phyloP scores from a whole-genome alignment of 2,113 vertebrate genomes.

The Xiphophorus maculatus region DNA sequence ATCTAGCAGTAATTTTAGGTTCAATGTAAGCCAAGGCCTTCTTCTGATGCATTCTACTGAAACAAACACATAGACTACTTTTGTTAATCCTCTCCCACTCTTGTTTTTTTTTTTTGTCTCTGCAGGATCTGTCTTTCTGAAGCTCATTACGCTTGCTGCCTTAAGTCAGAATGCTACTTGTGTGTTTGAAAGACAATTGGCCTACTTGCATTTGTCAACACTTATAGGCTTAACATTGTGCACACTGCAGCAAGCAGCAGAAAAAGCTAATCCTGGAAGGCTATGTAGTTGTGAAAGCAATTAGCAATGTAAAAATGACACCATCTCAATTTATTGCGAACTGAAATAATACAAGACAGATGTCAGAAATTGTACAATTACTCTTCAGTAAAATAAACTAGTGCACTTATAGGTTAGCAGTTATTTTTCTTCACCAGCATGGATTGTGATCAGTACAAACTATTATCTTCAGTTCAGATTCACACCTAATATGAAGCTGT shows the following conservation, averaged over 20 bases:
- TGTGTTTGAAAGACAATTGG: constrained; percentile 36
- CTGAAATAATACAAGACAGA: constrained; percentile 29
- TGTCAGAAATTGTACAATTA: constrained; percentile 50
- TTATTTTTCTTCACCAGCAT: neutral
- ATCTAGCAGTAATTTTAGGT: constrained; percentile 53
- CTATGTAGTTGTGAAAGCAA: constrained; percentile 33
- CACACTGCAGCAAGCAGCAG: neutral
- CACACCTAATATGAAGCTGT: constrained; percentile 13
- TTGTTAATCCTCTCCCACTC: constrained; percentile 1
- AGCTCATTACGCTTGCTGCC: constrained; percentile 15
- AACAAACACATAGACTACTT: constrained; percentile 39
- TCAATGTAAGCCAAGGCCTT: constrained; percentile 72
- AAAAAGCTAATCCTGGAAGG: neutral
- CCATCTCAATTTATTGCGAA: constrained; percentile 13
- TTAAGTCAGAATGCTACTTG: neutral
- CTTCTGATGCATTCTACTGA: constrained; percentile 43
- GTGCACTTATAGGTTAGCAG: constrained; percentile 29
- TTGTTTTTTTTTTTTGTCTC: constrained; percentile 10
- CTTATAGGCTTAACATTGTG: constrained; percentile 13
- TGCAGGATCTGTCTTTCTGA: constrained; percentile 20
- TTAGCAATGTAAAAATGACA: constrained; percentile 39
- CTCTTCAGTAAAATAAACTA: constrained; percentile 20
- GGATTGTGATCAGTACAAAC: constrained; percentile 23
- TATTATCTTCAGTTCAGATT: constrained; percentile 8
- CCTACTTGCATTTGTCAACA: constrained; percentile 23